These are phyloP conservation scores for Hypselothyrea guttata DNA, from an alignment of 2,888 invertebrate species.

Conservation along the genomic window DNA sequence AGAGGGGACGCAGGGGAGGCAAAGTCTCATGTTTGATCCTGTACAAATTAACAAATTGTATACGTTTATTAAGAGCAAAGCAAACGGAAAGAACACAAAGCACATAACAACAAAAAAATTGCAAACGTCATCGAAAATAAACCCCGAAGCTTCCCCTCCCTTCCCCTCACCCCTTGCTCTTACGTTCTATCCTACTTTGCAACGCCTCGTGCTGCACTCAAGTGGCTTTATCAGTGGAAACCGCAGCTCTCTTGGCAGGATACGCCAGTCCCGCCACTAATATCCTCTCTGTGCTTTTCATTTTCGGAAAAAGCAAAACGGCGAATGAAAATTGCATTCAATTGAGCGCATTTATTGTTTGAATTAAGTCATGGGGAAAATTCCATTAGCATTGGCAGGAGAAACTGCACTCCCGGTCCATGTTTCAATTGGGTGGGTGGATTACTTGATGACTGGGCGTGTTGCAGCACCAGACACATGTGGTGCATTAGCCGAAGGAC, in stretches of 20 bases:
- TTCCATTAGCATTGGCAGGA: slow-evolving; percentile 79
- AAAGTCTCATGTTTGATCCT: slow-evolving; percentile 70
- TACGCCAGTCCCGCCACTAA: slow-evolving; percentile 51
- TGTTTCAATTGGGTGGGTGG: slow-evolving; percentile 27
- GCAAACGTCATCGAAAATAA: slow-evolving; percentile 76
- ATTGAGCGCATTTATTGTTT: slow-evolving; percentile 82
- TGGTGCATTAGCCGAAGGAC: slow-evolving; percentile 54
- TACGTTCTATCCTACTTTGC: not conserved
- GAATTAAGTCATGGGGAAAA: slow-evolving; percentile 82
- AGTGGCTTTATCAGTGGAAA: slow-evolving; percentile 79
- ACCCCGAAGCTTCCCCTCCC: slow-evolving; percentile 7
- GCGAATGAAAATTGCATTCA: slow-evolving; percentile 78
- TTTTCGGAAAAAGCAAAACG: slow-evolving; percentile 62
- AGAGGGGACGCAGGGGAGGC: slow-evolving; percentile 25
- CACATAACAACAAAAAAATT: slow-evolving; percentile 58
- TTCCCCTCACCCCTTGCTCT: not conserved
- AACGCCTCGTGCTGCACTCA: slow-evolving; percentile 67
- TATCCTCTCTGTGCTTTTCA: slow-evolving; percentile 48
- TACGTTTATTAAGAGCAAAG: slow-evolving; percentile 72
- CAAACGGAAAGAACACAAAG: slow-evolving; percentile 68
- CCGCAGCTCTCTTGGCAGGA: slow-evolving; percentile 59
- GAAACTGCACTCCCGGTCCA: slow-evolving; percentile 58
- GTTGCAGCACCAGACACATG: slow-evolving; percentile 66
- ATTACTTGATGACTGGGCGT: slow-evolving; percentile 22
- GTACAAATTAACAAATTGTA: slow-evolving; percentile 78